phyloP scores from a whole-genome alignment of 1,140 invertebrate species.

The Aphelinus atriplicis region DNA sequence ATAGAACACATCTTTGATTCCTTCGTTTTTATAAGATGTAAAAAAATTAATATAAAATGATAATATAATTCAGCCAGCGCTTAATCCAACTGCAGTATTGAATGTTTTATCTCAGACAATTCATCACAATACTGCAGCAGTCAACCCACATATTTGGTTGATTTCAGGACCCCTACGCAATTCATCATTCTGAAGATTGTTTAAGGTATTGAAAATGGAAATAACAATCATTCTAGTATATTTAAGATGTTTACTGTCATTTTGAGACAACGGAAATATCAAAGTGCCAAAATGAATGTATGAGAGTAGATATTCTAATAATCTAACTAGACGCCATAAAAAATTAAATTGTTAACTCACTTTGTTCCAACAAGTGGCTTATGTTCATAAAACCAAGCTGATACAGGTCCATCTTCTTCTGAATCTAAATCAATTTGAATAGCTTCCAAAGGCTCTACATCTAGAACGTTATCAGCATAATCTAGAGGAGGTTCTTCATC shows the following conservation, averaged over 20 bases:
- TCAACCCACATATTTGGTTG: slow-evolving; percentile 71
- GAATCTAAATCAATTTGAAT: slow-evolving; percentile 98
- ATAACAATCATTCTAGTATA: too few relatives aligned
- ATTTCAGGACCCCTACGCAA: slow-evolving; percentile 77
- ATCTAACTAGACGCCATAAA: too few relatives aligned
- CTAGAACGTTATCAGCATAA: slow-evolving; percentile 98
- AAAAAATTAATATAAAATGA: too few relatives aligned
- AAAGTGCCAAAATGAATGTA: too few relatives aligned
- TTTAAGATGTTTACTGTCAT: too few relatives aligned
- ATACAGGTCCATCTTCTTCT: slow-evolving; percentile 93
- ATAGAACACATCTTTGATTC: neutral
- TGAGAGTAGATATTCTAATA: too few relatives aligned
- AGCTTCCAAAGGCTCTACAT: slow-evolving; percentile 98
- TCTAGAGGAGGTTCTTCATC: slow-evolving; percentile 99
- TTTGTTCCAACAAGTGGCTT: slow-evolving; percentile 93
- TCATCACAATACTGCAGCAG: slow-evolving; percentile 48
- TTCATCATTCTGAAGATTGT: slow-evolving; percentile 66
- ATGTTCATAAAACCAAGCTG: slow-evolving; percentile 98
- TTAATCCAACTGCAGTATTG: slow-evolving; percentile 57
- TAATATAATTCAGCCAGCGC: slow-evolving; percentile 45
- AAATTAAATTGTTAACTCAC: slow-evolving; percentile 57
- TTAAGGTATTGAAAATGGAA: too few relatives aligned
- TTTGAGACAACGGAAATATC: too few relatives aligned
- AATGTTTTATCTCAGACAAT: slow-evolving; percentile 55
- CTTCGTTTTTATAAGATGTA: too few relatives aligned